Percentiles rank a stretch among this genome's conserved stretches.
Conservation (phyloP, 1,140 invertebrate genomes). For the Sarcophaga bullata region DNA sequence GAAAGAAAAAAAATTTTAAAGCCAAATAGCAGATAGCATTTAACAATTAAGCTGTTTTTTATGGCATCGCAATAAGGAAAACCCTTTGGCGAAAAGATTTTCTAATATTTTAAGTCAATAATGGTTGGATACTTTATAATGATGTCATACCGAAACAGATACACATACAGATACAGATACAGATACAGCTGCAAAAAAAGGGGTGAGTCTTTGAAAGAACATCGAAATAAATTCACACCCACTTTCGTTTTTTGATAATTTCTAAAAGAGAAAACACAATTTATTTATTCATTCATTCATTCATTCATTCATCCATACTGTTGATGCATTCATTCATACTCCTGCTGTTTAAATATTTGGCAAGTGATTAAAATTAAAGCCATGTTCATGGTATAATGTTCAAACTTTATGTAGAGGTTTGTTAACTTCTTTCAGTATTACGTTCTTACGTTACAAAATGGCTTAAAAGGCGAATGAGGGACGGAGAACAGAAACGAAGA, state of each 20-base stretch:
- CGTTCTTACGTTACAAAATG: neutral
- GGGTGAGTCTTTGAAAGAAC: neutral
- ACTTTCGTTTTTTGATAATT: neutral
- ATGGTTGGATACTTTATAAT: slow-evolving; percentile 1
- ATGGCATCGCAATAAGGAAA: neutral
- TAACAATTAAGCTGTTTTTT: slow-evolving; percentile 28
- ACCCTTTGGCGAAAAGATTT: neutral
- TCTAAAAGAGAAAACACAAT: neutral
- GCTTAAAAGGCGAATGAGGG: neutral
- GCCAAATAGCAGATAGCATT: neutral
- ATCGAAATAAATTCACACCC: slow-evolving; percentile 11
- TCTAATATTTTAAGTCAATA: neutral
- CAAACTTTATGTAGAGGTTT: neutral
- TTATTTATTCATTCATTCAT: no score
- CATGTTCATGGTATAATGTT: slow-evolving; percentile 32
- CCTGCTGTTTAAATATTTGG: slow-evolving; percentile 31
- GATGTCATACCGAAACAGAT: slow-evolving; percentile 23
- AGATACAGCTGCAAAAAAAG: no score
- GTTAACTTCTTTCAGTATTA: neutral
- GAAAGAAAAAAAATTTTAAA: neutral
- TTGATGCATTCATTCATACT: slow-evolving; percentile 3
- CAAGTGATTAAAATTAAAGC: slow-evolving; percentile 40
- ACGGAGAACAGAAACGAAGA: neutral
- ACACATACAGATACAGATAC: neutral
- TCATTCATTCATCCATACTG: neutral